Evolutionary conservation across 2,113 vertebrate genomes (phyloP).

Genomic region (Mustelus asterias): DNA sequence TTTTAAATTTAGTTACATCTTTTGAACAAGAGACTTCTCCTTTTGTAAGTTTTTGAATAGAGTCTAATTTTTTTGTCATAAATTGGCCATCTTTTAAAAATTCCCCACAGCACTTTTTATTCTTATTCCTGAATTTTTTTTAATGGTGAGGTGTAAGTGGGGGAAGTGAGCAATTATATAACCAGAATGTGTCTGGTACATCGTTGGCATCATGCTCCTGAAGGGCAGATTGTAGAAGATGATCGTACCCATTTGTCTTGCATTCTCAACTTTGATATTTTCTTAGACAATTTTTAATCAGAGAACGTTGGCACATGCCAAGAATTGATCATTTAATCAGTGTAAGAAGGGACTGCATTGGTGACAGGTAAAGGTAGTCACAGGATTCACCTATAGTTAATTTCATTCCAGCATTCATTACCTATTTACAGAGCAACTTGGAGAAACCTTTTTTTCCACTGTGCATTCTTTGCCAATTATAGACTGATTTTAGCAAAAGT

Average conservation of each 20-base stretch:
- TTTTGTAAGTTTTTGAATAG: too few relatives aligned
- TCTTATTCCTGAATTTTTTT: neutral
- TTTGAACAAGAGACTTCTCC: too few relatives aligned
- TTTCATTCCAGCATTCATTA: neutral
- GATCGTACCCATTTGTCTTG: neutral
- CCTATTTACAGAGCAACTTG: neutral
- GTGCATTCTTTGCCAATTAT: neutral
- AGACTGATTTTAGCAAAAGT: neutral
- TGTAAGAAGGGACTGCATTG: neutral
- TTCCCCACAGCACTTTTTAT: neutral
- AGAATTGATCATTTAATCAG: neutral
- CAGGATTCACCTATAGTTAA: neutral
- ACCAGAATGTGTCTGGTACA: neutral
- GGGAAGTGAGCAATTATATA: neutral
- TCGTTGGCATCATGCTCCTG: neutral
- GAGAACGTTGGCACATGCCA: neutral
- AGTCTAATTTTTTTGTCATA: too few relatives aligned
- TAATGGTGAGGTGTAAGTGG: neutral
- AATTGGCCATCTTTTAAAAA: too few relatives aligned
- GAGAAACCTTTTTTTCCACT: neutral
- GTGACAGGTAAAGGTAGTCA: neutral
- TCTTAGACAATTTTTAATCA: neutral
- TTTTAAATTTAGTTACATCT: too few relatives aligned
- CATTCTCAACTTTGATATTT: neutral
- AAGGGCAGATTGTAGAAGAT: neutral